phyloP scores from a whole-genome alignment of 1,140 invertebrate species.

The Cheumatopsyche charites region DNA sequence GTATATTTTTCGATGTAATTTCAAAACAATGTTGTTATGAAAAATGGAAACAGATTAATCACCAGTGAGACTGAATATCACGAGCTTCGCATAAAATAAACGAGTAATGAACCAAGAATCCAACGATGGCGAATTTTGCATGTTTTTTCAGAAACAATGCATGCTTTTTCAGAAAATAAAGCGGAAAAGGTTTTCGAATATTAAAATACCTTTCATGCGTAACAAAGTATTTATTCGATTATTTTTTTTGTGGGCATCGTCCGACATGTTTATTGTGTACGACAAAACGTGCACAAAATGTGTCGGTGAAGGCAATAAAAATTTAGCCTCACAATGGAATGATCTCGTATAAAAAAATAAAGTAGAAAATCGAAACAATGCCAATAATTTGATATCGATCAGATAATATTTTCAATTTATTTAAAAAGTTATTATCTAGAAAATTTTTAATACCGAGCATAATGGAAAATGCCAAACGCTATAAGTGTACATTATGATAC shows the following conservation, averaged over 20 bases:
- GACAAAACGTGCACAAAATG: conserved; percentile 4
- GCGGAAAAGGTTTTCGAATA: neutral
- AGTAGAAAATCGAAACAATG: too few relatives aligned
- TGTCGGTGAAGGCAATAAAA: neutral
- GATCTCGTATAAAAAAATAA: too few relatives aligned
- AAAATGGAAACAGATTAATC: neutral
- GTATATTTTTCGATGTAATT: too few relatives aligned
- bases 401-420: too few relatives aligned
- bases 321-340: too few relatives aligned
- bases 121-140: neutral
- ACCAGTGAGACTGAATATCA: neutral
- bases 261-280: conserved; percentile 19
- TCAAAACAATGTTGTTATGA: neutral
- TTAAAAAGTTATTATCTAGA: too few relatives aligned
- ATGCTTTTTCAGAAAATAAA: neutral
- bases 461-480: too few relatives aligned
- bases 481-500: too few relatives aligned
- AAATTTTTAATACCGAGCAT: too few relatives aligned
- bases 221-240: conserved; percentile 23
- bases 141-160: neutral
- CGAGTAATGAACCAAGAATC: neutral
- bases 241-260: conserved; percentile 16
- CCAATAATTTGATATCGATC: too few relatives aligned
- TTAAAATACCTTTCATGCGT: conserved; percentile 22
- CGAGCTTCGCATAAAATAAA: neutral